Evolutionary conservation across 2,888 invertebrate genomes (phyloP), one percentile per base, ranked within the genome.

Genomic region (Ectemnius lituratus): DNA sequence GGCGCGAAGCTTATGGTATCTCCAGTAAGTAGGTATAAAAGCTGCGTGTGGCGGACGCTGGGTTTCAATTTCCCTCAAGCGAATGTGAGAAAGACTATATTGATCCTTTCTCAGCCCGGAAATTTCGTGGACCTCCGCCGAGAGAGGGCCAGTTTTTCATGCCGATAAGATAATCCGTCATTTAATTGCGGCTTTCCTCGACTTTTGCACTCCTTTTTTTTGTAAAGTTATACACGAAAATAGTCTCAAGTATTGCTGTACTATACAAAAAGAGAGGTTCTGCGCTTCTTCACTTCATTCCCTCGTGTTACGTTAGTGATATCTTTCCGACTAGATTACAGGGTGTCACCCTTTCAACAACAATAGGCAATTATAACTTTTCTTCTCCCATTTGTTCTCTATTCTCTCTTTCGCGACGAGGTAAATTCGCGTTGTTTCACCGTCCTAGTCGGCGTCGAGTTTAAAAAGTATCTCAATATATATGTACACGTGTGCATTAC

Each of bases 251-350:
- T 64, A 69, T 70, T 69, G 56, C 52, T 72, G 66, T 61, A 68
- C 58, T 27, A 68, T 69, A 73, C 52, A 62, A 72, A 75, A 75
- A 71, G 69, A 72, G 71, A 69, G 57, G 71, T 62, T 13, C 8
- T 37, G 8, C 11, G 37, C 37, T 6, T 11, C 8, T 11, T 37
- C 1, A 37, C 37, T 37, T 11, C 37, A 11, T 6, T 52, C 67
- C 52, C 27, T 23, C 6, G 11, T 23, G 69, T 52, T 49, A 46
- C 16, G 62, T 62, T 62, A 62, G 63, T 57, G 65, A 65, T 57
- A 75, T 62, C 56, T 52, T 67, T 73, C 27, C 72, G 80, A 80
- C 75, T 80, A 73, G 80, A 80, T 72, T 75, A 66, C 45, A 62
- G 23, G 62, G 66, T 68, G 71, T 64, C 59, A 75, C 57, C 27